Conservation (phyloP, 2,113 vertebrate genomes). For the Cyrtonyx montezumae region DNA sequence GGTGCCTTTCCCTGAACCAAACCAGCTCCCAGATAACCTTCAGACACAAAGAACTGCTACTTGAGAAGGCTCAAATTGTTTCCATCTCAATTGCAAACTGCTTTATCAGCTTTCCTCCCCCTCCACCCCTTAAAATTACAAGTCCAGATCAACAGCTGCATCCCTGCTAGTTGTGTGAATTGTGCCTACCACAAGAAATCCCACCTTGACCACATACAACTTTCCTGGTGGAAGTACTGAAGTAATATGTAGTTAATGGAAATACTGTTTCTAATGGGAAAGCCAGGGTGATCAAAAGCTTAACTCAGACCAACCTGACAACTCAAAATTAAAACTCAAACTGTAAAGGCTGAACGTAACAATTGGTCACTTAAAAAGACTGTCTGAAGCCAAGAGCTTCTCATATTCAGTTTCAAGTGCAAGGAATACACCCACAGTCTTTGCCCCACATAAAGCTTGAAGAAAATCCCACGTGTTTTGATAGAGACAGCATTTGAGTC, state of each 20-base stretch:
- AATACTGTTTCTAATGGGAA: neutral
- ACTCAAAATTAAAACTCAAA: neutral
- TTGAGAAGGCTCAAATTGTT: too few species aligned
- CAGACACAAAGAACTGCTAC: neutral
- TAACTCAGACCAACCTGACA: neutral
- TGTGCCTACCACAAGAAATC: neutral
- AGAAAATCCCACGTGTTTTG: neutral
- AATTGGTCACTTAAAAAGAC: neutral
- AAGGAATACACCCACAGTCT: slow-evolving; percentile 15
- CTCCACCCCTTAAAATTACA: neutral
- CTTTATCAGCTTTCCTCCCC: neutral
- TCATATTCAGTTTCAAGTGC: slow-evolving; percentile 1
- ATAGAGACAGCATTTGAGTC: slow-evolving; percentile 17
- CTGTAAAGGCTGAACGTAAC: neutral
- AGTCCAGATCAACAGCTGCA: neutral
- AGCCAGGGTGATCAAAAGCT: neutral
- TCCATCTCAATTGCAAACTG: too few species aligned
- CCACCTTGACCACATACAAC: neutral
- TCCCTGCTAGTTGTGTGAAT: neutral
- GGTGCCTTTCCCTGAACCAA: neutral
- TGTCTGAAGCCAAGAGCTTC: slow-evolving; percentile 18
- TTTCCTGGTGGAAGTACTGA: neutral
- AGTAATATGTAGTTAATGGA: neutral
- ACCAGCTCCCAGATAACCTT: neutral
- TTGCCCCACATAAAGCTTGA: neutral